These are phyloP conservation scores for Poecilia velifera DNA, from an alignment of 2,797 vertebrate genomes.

Conservation along the genomic window DNA sequence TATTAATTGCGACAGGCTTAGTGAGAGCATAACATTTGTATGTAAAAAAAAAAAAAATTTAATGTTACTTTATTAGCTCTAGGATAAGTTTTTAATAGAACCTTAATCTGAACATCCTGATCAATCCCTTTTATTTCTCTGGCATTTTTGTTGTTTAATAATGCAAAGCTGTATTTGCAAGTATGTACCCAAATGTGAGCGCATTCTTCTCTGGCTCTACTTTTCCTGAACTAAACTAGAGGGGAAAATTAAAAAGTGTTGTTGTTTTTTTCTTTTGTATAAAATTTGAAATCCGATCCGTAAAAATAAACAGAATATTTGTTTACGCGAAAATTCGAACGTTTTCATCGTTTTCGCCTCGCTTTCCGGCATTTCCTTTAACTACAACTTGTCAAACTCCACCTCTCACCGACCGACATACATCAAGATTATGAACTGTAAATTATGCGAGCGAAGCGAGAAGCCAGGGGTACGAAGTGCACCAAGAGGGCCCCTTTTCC, in stretches of 20 bases:
- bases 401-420: background rate
- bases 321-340: background rate
- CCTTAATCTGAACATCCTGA: background rate
- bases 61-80: background rate
- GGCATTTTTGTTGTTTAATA: background rate
- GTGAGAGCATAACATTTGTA: background rate
- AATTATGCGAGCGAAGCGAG: background rate
- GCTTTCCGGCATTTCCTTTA: background rate
- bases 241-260: background rate
- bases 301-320: background rate
- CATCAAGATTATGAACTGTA: slow-evolving; percentile 1
- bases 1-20: no score
- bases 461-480: slow-evolving; percentile 14
- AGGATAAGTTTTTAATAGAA: background rate
- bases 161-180: background rate
- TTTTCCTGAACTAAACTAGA: background rate
- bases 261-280: background rate
- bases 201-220: background rate
- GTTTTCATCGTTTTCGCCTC: background rate
- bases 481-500: slow-evolving; percentile 21
- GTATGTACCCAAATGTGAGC: background rate
- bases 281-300: background rate
- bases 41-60: background rate
- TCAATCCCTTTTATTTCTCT: background rate
- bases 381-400: slow-evolving; percentile 9